Conservation (phyloP, 92 coral and sea anemone species). For the Muricea muricata region DNA sequence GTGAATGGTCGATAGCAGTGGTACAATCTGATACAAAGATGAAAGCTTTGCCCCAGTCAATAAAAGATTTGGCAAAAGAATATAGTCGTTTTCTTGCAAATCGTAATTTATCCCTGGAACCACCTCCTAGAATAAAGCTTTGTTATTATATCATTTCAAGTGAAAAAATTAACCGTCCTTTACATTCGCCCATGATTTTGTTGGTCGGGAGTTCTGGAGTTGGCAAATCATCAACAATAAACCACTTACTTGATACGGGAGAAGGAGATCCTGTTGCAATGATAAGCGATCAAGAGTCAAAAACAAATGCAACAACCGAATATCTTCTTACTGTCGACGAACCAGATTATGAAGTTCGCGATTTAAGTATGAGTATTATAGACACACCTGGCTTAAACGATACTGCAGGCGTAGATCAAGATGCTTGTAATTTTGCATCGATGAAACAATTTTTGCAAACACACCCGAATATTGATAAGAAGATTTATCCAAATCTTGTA, state of each 20-base stretch:
- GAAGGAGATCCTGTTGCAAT: conserved; percentile 1
- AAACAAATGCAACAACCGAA: conserved; percentile 1
- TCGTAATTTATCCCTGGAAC: too few species aligned
- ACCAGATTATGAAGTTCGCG: background rate
- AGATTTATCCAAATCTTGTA: conserved; percentile 11
- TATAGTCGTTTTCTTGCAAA: too few species aligned
- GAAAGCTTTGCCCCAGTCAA: too few species aligned
- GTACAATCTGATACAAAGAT: too few species aligned
- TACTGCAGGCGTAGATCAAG: background rate
- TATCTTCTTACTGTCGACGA: conserved; percentile 2
- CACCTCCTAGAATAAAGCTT: conserved; percentile 22
- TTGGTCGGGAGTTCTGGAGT: conserved; percentile 28
- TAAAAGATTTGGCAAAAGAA: too few species aligned
- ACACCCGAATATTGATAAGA: background rate
- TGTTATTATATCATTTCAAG: background rate
- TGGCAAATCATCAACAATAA: conserved; percentile 24
- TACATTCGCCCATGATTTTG: background rate
- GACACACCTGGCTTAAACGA: conserved; percentile 21
- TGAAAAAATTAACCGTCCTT: background rate
- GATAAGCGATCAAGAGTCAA: background rate
- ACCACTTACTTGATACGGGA: conserved; percentile 11
- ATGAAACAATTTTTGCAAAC: conserved; percentile 4
- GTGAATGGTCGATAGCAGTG: too few species aligned
- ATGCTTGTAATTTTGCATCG: conserved; percentile 18
- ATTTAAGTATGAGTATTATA: background rate